These are phyloP conservation scores for Stomatorhinus ivindoensis DNA, from an alignment of 2,113 vertebrate genomes.

Conservation along the genomic window DNA sequence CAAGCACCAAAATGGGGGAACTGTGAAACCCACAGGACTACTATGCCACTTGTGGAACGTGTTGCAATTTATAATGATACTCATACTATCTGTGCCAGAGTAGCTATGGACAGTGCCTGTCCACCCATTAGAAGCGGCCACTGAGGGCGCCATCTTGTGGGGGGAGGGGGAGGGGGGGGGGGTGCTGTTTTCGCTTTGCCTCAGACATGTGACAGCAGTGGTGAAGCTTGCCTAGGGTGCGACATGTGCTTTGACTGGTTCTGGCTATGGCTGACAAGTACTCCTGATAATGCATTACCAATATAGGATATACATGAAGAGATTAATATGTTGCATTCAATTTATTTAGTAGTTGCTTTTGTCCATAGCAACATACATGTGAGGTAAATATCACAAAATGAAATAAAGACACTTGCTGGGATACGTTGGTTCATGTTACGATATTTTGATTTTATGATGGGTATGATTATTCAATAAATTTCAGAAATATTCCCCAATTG, in stretches of 20 bases:
- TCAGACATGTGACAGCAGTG: not conserved
- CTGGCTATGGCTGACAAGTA: not conserved
- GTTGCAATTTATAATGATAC: not conserved
- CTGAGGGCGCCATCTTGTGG: not conserved
- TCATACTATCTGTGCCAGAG: not conserved
- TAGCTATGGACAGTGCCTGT: not conserved
- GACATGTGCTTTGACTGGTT: not conserved
- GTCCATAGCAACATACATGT: not conserved
- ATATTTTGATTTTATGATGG: not conserved
- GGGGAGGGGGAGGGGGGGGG: not conserved
- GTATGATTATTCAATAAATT: not conserved
- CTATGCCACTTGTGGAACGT: not conserved
- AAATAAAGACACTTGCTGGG: not conserved
- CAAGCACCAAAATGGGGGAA: not conserved
- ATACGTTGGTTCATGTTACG: not conserved
- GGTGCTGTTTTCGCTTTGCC: not conserved
- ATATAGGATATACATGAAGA: not conserved
- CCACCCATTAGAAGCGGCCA: not conserved
- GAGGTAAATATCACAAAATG: not conserved
- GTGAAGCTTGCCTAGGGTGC: not conserved
- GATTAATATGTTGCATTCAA: not conserved
- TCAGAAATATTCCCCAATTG: not conserved
- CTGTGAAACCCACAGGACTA: not conserved
- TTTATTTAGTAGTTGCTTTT: not conserved
- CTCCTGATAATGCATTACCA: not conserved